Evolutionary conservation across 2,797 vertebrate species (phyloP), one percentile per base, ranked within the genome.

Genomic region (Podarcis siculus): DNA sequence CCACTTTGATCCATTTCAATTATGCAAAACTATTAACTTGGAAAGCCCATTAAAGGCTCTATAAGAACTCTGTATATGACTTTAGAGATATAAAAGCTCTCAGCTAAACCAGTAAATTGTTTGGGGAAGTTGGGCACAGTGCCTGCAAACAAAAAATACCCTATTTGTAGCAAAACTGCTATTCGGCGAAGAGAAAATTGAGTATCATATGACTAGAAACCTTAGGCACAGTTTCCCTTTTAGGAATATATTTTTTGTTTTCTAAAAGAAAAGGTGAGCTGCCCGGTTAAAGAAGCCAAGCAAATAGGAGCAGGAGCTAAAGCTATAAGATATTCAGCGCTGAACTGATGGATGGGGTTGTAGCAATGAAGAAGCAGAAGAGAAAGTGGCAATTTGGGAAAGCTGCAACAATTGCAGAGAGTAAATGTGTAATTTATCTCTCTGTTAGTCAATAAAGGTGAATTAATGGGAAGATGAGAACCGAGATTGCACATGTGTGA

Each of bases 391-490:
- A 83, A 71, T 89, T 92, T 92, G 17, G 88, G 92, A 49, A 90
- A 89, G 81, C 25, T 75, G 67, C 75, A 86, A 90, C 82, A 94
- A 91, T 85, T 85, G 89, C 89, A 78, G 83, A 88, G 90, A 89
- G 83, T 39, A 82, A 91, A 86, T 0, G 0, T 85, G 49, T 90
- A 82, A 89, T 3, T 9, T 78, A 42, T 73, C 87, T 89, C 86
- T 89, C 17, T 0, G 64, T 55, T 92, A 93, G 91, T 93, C 94
- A 92, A 92, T 94, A 90, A 79, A 85, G n/a, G 27, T 75, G 37
- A 85, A 45, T 30, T 85, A 61, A 89, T 80, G 30, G 82, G 17
- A 79, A 80, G 82, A 87, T 55, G 37, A 73, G 49, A 85, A 73
- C 23, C 23, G 7, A 82, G 91, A 91, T 78, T 25, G 42, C 58